A percentile compares a stretch with the other conserved stretches of the same genome.
phyloP scores from a whole-genome alignment of 2,113 vertebrate species.

The Capreolus pygargus region DNA sequence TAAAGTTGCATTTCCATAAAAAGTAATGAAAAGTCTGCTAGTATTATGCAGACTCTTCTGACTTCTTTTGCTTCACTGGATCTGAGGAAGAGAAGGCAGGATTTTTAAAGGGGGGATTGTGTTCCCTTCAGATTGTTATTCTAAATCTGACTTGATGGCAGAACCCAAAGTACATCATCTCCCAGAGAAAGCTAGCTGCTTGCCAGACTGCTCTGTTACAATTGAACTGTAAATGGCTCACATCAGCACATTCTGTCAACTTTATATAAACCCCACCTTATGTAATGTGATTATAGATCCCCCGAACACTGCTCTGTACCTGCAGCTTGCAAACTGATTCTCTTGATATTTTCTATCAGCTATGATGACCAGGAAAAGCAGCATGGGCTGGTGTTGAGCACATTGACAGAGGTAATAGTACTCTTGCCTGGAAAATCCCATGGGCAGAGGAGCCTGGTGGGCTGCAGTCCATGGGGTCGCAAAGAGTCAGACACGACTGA shows the following conservation, averaged over 20 bases:
- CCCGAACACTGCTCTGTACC: constrained; percentile 63
- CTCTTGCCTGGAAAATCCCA: too few species aligned
- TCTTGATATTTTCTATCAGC: constrained; percentile 29
- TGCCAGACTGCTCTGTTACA: constrained; percentile 76
- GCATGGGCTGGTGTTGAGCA: background rate
- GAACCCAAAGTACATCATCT: constrained; percentile 74
- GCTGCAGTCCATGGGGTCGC: too few species aligned
- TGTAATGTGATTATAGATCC: constrained; percentile 73
- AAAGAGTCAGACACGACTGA: too few species aligned
- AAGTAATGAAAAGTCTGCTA: constrained; percentile 57
- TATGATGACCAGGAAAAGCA: constrained; percentile 8
- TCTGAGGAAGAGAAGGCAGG: constrained; percentile 53
- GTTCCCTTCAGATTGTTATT: constrained; percentile 72
- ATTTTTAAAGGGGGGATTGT: constrained; percentile 60
- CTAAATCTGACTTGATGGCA: constrained; percentile 75
- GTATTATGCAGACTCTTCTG: constrained; percentile 35
- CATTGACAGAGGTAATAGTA: background rate
- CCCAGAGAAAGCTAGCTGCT: constrained; percentile 74
- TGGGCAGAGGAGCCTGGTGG: too few species aligned
- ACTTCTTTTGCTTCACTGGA: constrained; percentile 53
- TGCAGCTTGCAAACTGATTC: constrained; percentile 50
- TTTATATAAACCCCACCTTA: constrained; percentile 76
- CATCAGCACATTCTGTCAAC: constrained; percentile 78
- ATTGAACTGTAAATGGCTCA: constrained; percentile 78
- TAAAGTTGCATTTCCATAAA: constrained; percentile 35